Base-by-base conservation (phyloP, 2,888 invertebrate species). In the Capitulum mitella region DNA sequence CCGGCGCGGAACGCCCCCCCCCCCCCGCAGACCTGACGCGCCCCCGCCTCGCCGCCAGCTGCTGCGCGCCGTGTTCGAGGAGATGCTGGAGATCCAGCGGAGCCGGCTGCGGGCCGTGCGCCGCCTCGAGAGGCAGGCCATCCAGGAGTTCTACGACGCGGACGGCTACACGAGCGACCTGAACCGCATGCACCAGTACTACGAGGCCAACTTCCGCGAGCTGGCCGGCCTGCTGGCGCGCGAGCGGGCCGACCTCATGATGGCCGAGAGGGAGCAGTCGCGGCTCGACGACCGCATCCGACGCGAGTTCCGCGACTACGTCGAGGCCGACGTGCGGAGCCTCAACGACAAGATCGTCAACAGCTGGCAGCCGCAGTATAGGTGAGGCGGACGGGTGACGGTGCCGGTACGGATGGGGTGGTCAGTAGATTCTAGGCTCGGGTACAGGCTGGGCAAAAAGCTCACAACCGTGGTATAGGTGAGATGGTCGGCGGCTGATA, bases 11-110 rank as follows among this genome's bases (percentile, higher is more conserved):
- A n/a, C n/a, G n/a, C n/a, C n/a, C n/a, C n/a, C n/a, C n/a, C n/a
- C n/a, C n/a, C n/a, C n/a, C n/a, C n/a, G n/a, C n/a, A n/a, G n/a
- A n/a, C n/a, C n/a, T 54, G 58, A 10, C 58, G 3, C 16, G 6
- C 51, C 1, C 19, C 64, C 16, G 12, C 34, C 34, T 16, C 10
- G 37, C 40, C 3, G 26, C 1, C 70, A 70, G 70, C 70, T 70
- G 70, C 40, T 70, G 40, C 70, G 70, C 0, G 70, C 70, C 70
- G 70, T 70, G 70, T 70, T 70, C n/a, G 70, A 70, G 26, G 70
- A 70, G 70, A 70, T 70, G 70, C 70, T 70, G 70, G 70, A 70
- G 70, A 70, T 70, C 70, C 70, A 70, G 70, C 70, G 70, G 8
- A 40, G 70, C 19, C 70, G 40, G 8, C 40, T 70, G 26, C 70